Percentiles rank a stretch among this genome's conserved stretches.
phyloP scores from a whole-genome alignment of 2,888 invertebrate genomes.

The Dicroscelio sp. region DNA sequence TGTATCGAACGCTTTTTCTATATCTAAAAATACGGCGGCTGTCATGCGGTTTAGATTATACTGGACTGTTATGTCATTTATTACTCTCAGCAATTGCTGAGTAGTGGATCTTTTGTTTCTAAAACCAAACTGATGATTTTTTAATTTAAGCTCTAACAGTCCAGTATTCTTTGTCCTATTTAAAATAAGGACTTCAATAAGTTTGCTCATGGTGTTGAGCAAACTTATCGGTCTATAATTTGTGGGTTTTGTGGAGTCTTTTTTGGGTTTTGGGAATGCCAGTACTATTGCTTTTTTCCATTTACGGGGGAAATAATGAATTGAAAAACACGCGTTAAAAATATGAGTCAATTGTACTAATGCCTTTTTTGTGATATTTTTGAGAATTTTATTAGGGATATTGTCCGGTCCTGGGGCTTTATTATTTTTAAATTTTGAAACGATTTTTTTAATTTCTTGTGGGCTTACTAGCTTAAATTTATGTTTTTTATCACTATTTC shows the following conservation, averaged over 20 bases:
- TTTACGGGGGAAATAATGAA: constrained; percentile 25
- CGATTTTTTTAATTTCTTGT: constrained; percentile 33
- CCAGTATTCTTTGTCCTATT: not conserved
- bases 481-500: not conserved
- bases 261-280: constrained; percentile 16
- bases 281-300: constrained; percentile 42
- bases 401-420: constrained; percentile 17
- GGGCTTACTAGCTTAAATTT: not conserved
- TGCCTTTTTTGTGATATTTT: not conserved
- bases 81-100: not conserved
- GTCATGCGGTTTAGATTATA: not conserved
- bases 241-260: not conserved
- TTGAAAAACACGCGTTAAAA: constrained; percentile 29
- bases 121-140: not conserved
- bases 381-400: not conserved
- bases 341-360: constrained; percentile 5
- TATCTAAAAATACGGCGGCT: not conserved
- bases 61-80: not conserved
- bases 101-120: not conserved
- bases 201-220: constrained; percentile 4
- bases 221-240: constrained; percentile 44
- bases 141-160: not conserved
- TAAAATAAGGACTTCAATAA: constrained; percentile 9
- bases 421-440: constrained; percentile 31
- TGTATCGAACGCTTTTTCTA: constrained; percentile 38